These are phyloP conservation scores for Lates japonicus DNA, from an alignment of 2,797 vertebrate genomes.

Conservation along the genomic window DNA sequence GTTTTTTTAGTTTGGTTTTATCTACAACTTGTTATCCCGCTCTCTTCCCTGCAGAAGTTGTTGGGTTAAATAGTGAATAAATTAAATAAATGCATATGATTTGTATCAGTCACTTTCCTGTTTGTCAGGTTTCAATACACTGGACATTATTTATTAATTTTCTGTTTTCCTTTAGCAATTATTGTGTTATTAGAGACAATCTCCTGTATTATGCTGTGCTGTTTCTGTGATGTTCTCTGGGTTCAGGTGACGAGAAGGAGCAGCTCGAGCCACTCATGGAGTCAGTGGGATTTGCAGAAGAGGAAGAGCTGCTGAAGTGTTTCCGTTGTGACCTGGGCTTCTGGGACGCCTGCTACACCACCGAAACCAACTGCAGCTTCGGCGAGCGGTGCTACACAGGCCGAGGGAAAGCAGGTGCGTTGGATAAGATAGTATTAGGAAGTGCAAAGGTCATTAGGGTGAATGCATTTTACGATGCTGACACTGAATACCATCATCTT, in stretches of 20 bases:
- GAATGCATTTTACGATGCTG: background rate
- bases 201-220: background rate
- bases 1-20: background rate
- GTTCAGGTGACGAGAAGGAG: constrained; percentile 70
- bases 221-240: constrained; percentile 12
- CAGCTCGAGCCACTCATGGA: constrained; percentile 52
- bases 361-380: constrained; percentile 70
- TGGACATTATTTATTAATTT: background rate
- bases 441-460: background rate
- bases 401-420: constrained; percentile 79
- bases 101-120: background rate
- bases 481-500: background rate
- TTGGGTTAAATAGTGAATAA: background rate
- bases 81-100: background rate
- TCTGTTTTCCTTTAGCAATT: background rate
- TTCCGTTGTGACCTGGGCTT: constrained; percentile 83
- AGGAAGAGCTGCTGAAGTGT: constrained; percentile 71
- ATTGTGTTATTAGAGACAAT: background rate
- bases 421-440: background rate
- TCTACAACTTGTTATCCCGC: background rate
- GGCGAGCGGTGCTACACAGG: constrained; percentile 82
- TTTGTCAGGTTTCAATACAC: background rate
- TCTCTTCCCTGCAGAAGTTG: background rate
- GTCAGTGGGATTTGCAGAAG: constrained; percentile 22
- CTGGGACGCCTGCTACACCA: constrained; percentile 82